Base-by-base conservation (phyloP, 2,113 vertebrate species). In the Xiphophorus hellerii region DNA sequence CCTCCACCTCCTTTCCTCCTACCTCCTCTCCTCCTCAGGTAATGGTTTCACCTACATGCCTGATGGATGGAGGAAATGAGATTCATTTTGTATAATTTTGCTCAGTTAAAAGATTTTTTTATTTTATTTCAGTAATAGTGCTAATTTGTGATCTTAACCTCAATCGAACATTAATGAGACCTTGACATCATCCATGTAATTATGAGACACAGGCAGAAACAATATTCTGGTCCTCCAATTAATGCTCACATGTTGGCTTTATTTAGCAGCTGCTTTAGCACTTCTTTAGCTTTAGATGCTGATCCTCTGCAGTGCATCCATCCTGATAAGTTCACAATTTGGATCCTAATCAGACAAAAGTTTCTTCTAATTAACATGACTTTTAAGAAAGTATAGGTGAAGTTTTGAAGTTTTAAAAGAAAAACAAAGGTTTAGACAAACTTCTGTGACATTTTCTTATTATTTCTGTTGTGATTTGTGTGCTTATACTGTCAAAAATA, bases 1-100 rank as follows among this genome's bases (percentile, higher is more conserved):
- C 81, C 77, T 73, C 67, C 61, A 10, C 72, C 80, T 80, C 66
- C 63, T 51, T 85, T 25, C 71, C 73, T 81, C 71, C 80, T 71
- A 82, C 84, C 81, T 80, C 79, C 66, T 76, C 69, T 69, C 63
- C 61, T 82, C 70, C 62, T 72, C 73, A 54, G 83, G 85, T 84
- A 77, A 74, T 69, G 65, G 37, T 81, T 85, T 68, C 42, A 79
- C 39, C 35, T 62, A 35, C 58, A 82, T 75, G 73, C 79, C 73
- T 73, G 69, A 85, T 63, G 42, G 48, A 62, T 65, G 70, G 63
- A 51, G 44, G 48, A 76, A 73, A 12, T 22, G 35, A 69, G 60
- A 39, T 69, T 68, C 14, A 54, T 66, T 74, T 54, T 66, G 62
- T 28, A 25, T 27, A 35, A n/a, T 30, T 65, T 13, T 37, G 8